phyloP scores from a whole-genome alignment of 1,140 invertebrate genomes.

The Diabrotica virgifera region DNA sequence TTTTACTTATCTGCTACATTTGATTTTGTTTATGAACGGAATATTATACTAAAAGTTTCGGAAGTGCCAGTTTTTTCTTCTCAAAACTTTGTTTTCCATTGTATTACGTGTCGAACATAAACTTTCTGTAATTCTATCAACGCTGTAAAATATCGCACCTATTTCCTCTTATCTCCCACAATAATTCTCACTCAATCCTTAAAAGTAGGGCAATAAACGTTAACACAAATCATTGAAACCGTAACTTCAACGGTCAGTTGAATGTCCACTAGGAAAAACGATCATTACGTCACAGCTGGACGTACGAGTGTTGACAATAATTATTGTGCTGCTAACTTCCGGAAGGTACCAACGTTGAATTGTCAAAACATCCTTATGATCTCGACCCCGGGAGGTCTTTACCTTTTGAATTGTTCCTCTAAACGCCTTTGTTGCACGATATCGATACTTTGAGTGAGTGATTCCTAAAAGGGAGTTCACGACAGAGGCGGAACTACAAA shows the following conservation, averaged over 20 bases:
- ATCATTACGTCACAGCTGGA: constrained; percentile 35
- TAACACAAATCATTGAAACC: constrained; percentile 12
- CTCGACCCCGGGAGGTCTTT: constrained; percentile 18
- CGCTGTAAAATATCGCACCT: too few relatives aligned
- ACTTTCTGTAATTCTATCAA: too few relatives aligned
- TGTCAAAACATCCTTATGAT: constrained; percentile 30
- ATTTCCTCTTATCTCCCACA: too few relatives aligned
- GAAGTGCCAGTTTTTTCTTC: too few relatives aligned
- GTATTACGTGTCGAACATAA: too few relatives aligned
- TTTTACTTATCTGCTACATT: too few relatives aligned
- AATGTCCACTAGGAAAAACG: constrained; percentile 22
- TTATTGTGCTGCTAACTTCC: constrained; percentile 26
- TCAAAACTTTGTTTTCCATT: too few relatives aligned
- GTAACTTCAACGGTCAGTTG: constrained; percentile 26
- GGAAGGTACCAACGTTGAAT: constrained; percentile 10
- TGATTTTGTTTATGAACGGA: too few relatives aligned
- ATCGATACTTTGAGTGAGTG: neutral
- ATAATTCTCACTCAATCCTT: neutral
- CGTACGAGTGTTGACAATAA: constrained; percentile 34
- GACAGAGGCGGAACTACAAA: neutral
- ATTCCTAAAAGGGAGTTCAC: neutral
- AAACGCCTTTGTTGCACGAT: constrained; percentile 3
- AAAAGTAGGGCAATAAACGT: constrained; percentile 1
- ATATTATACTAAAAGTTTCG: too few relatives aligned
- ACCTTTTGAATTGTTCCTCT: constrained; percentile 20